Evolutionary conservation across 2,888 invertebrate species (phyloP), one percentile per base, ranked within the genome.

Genomic region (Nomada hirtipes): DNA sequence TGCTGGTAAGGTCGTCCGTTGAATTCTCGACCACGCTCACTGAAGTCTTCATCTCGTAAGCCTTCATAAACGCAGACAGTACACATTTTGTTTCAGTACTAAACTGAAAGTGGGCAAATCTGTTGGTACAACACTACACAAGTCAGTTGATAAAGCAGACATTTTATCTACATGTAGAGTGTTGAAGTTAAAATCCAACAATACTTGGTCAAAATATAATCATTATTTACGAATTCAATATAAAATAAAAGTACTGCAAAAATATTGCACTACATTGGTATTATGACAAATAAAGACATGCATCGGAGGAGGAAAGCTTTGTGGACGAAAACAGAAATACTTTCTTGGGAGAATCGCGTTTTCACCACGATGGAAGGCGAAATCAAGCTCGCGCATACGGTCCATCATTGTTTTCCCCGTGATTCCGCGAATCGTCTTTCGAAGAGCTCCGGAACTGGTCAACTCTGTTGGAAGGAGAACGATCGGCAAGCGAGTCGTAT

Each of bases 391-490:
- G 57, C 64, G 77, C 75, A 84, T 79, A 71, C 77, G 84, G 83
- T 72, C 73, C 74, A 59, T 76, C 79, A 82, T 84, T 78, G 88
- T 87, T 87, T 87, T 82, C 83, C 82, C 79, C 67, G 20, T 68
- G 74, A 86, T 88, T 87, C 87, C 59, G 60, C 77, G 87, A 88
- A 87, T 74, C 77, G 83, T 79, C 79, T 72, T 57, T 84, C 73
- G 76, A 63, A 74, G 78, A 84, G 82, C 79, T 86, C 50, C 73
- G 81, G 67, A 82, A 84, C 83, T 84, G 83, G 86, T 86, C 87
- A 88, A 86, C 84, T 84, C 85, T 81, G 85, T 80, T 87, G 87
- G 86, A 85, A 86, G 83, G 86, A 88, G 89, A 88, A 82, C 75
- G 85, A 11, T 88, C 82, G 83, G 79, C 82, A 80, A 89, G 79